phyloP scores from a whole-genome alignment of 2,113 vertebrate genomes.

The Puntigrus tetrazona region DNA sequence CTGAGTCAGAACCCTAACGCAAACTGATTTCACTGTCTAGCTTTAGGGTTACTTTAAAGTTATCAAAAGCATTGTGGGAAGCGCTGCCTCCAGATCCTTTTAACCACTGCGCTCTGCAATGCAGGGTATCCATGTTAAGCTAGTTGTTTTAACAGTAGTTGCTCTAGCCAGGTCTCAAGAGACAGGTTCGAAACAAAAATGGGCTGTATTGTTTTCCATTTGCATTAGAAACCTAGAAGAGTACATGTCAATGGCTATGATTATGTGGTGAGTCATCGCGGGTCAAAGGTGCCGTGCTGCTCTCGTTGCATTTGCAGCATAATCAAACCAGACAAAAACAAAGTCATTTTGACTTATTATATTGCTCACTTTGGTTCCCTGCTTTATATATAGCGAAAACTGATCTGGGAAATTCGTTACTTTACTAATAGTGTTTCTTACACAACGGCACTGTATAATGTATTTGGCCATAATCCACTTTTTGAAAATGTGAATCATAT shows the following conservation, averaged over 20 bases:
- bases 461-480: no score
- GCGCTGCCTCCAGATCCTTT: constrained; percentile 3
- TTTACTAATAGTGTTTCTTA: not conserved
- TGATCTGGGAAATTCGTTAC: not conserved
- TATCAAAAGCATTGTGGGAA: not conserved
- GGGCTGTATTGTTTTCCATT: constrained; percentile 18
- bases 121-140: not conserved
- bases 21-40: constrained; percentile 23
- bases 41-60: not conserved
- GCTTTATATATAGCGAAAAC: not conserved
- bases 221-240: constrained; percentile 39
- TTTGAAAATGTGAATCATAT: no score
- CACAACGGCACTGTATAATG: not conserved
- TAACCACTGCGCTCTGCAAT: not conserved
- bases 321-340: constrained; percentile 46
- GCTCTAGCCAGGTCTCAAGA: constrained; percentile 31
- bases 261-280: constrained; percentile 41
- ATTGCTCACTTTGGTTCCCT: not conserved
- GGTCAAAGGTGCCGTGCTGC: constrained; percentile 43
- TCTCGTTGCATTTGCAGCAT: constrained; percentile 33
- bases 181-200: constrained; percentile 26
- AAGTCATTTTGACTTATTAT: not conserved
- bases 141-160: constrained; percentile 3
- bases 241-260: constrained; percentile 34
- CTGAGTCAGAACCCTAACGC: not conserved